These are phyloP conservation scores for Drosophila glabriapex DNA, from an alignment of 2,888 invertebrate species.

Conservation along the genomic window DNA sequence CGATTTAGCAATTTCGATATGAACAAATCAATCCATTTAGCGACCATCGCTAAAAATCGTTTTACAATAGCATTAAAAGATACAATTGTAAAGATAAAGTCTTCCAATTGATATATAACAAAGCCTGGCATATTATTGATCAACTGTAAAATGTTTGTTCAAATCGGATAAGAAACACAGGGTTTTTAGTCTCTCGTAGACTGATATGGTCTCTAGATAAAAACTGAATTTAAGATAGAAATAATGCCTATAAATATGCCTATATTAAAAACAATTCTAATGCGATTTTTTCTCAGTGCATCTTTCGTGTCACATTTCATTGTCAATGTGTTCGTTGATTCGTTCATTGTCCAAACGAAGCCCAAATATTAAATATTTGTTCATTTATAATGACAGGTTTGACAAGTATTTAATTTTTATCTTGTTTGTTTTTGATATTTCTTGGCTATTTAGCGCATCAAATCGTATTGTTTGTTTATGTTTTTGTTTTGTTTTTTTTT, in stretches of 20 bases:
- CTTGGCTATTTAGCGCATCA: conserved; percentile 35
- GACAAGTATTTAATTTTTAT: conserved; percentile 48
- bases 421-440: conserved; percentile 10
- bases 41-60: not conserved
- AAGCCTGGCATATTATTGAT: not conserved
- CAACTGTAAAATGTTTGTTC: not conserved
- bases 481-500: conserved; percentile 9
- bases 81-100: too few relatives aligned
- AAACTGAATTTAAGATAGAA: too few relatives aligned
- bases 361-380: conserved; percentile 52
- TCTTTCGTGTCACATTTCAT: conserved; percentile 16
- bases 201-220: too few relatives aligned
- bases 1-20: not conserved
- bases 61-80: not conserved
- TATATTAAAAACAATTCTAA: too few relatives aligned
- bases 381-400: conserved; percentile 59
- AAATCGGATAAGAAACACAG: not conserved
- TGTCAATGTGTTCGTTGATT: conserved; percentile 42
- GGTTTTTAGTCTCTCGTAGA: too few relatives aligned
- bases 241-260: too few relatives aligned
- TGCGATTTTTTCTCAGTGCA: conserved; percentile 41
- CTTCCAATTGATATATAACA: not conserved
- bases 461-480: conserved; percentile 29
- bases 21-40: not conserved
- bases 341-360: conserved; percentile 50